Base-by-base conservation (phyloP, 2,888 invertebrate genomes). In the Thecocarcelia acutangulata region DNA sequence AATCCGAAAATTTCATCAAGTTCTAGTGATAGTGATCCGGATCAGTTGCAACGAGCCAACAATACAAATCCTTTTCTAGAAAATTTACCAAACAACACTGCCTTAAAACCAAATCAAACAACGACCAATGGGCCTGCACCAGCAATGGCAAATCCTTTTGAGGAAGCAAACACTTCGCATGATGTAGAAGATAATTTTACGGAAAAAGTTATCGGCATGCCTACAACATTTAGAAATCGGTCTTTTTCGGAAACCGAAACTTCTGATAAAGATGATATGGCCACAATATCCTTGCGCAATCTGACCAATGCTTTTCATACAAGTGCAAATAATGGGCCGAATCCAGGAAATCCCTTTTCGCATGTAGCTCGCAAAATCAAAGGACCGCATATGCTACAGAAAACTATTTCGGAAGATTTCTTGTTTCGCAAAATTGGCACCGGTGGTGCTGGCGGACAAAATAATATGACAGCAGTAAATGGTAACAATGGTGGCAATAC, bases 381-480 rank as follows among this genome's bases (percentile, higher is more conserved):
- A 68, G 89, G 89, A 4, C 87, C 88, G 6, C 87, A 88, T n/a
- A 86, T 88, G 85, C 84, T 91, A 72, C 90, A 91, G 63, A 91
- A 91, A 84, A 91, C 91, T 21, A 88, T 90, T 61, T 91, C 91
- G 3, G 91, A 91, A 84, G 90, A 91, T 68, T 89, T 88, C 78
- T 86, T 91, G 1, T 89, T 89, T 70, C 88, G 89, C 19, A 89
- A 88, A 58, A 83, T 88, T 66, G 87, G 86, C 68, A 50, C 84
- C 37, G 83, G 83, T 11, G 69, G 66, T 5, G n/a, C n/a, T n/a
- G 44, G 33, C 13, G 58, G 56, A 5, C 78, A 44, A 66, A 79
- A 66, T 28, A 68, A 46, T n/a, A 64, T 54, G 15, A 50, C 56
- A 15, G 28, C 17, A 1, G 11, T 63, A n/a, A 84, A 80, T 64